Evolutionary conservation across 2,113 vertebrate species (phyloP).

Genomic region (Danio rerio): DNA sequence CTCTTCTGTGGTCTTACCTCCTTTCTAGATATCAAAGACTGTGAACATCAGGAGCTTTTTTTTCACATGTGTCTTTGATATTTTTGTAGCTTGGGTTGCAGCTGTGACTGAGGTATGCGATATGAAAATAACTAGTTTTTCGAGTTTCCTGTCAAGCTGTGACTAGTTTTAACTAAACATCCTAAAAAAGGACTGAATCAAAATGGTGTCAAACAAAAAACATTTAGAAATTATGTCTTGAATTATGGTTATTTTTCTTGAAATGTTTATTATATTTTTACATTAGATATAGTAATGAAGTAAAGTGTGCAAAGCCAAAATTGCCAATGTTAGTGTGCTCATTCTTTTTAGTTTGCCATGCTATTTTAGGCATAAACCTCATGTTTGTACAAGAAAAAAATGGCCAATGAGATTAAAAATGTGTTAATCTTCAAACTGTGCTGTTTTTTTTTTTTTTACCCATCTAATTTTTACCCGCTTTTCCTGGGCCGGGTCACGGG

Average conservation of each 20-base stretch:
- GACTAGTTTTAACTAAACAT: neutral
- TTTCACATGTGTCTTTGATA: neutral
- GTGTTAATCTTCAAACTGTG: too few species aligned
- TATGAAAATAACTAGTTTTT: neutral
- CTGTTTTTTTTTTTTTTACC: too few species aligned
- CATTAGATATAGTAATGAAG: too few species aligned
- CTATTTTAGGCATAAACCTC: neutral
- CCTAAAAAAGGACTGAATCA: neutral
- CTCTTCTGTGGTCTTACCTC: slow-evolving; percentile 34
- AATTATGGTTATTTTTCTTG: neutral
- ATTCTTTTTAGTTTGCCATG: too few species aligned
- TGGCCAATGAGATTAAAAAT: neutral
- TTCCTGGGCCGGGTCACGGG: too few species aligned
- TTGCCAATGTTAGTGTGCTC: too few species aligned
- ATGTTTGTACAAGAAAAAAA: neutral
- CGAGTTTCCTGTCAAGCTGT: too few species aligned
- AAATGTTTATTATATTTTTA: neutral
- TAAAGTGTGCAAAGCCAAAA: too few species aligned
- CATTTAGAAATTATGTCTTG: neutral
- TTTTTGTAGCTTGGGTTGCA: slow-evolving; percentile 14
- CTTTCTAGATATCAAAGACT: slow-evolving; percentile 35
- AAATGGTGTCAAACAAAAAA: neutral
- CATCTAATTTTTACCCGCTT: too few species aligned
- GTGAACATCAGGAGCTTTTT: slow-evolving; percentile 18
- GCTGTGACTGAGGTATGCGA: slow-evolving; percentile 13